Conservation (phyloP, 2,888 invertebrate genomes). For the Meiosimyza decipiens region DNA sequence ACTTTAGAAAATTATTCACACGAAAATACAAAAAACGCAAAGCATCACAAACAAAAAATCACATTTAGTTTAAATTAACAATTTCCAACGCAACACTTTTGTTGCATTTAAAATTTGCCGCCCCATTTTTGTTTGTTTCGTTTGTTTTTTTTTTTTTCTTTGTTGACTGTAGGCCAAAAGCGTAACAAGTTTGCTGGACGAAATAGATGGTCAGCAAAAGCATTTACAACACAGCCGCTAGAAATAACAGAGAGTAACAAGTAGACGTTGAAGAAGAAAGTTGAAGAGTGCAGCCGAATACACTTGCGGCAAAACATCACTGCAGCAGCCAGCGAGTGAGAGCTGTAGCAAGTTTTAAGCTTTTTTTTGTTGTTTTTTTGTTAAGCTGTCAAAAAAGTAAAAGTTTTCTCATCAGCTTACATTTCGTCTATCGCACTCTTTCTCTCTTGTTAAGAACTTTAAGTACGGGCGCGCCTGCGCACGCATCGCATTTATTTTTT, state of each 20-base stretch:
- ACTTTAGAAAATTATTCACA: too few species aligned
- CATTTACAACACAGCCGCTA: not conserved
- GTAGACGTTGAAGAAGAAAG: not conserved
- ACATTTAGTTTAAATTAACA: too few species aligned
- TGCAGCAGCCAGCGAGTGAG: too few species aligned
- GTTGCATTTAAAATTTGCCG: too few species aligned
- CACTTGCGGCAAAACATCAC: too few species aligned
- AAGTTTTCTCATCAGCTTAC: slow-evolving; percentile 13
- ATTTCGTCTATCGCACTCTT: not conserved
- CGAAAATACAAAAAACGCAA: too few species aligned
- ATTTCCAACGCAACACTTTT: too few species aligned
- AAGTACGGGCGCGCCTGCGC: not conserved
- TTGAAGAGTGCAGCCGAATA: too few species aligned
- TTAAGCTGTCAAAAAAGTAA: slow-evolving; percentile 22
- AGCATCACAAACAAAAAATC: too few species aligned
- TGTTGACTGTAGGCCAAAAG: not conserved
- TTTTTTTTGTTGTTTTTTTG: too few species aligned
- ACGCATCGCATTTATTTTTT: not conserved
- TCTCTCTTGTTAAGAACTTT: not conserved
- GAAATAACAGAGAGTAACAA: not conserved
- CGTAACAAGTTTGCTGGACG: not conserved
- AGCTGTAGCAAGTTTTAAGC: too few species aligned
- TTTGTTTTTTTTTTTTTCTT: not conserved
- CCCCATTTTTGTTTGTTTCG: too few species aligned
- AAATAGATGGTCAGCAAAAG: not conserved